Percentiles rank a stretch among this genome's conserved stretches.
These are phyloP conservation scores for Labrus mixtus DNA, from an alignment of 2,113 vertebrate species.

Conservation along the genomic window DNA sequence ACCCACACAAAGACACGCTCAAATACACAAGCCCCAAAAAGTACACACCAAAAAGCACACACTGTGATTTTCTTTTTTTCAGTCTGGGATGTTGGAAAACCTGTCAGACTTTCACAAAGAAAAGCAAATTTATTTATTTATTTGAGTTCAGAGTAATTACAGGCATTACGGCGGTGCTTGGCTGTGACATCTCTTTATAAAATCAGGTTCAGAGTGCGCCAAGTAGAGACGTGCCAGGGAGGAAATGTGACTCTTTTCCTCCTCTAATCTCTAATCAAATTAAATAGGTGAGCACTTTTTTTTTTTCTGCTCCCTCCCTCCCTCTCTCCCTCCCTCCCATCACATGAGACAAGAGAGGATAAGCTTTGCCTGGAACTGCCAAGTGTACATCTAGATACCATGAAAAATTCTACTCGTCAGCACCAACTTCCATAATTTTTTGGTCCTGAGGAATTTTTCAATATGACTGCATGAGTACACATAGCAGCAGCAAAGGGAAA, in stretches of 20 bases:
- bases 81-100: conserved; percentile 82
- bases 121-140: conserved; percentile 85
- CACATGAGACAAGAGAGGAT: conserved; percentile 55
- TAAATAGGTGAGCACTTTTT: conserved; percentile 78
- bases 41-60: conserved; percentile 46
- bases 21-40: conserved; percentile 44
- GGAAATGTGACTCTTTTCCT: conserved; percentile 76
- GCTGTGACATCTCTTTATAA: conserved; percentile 83
- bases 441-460: conserved; percentile 68
- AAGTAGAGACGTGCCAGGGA: conserved; percentile 77
- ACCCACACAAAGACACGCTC: conserved; percentile 62
- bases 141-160: conserved; percentile 87
- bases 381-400: conserved; percentile 60
- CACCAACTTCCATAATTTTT: conserved; percentile 61
- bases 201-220: conserved; percentile 81
- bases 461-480: conserved; percentile 50
- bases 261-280: conserved; percentile 83
- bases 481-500: conserved; percentile 43
- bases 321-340: conserved; percentile 21
- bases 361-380: conserved; percentile 68
- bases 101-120: conserved; percentile 84
- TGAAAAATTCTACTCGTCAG: conserved; percentile 68
- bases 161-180: conserved; percentile 75
- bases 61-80: conserved; percentile 63
- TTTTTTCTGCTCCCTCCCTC: conserved; percentile 12